Evolutionary conservation across 2,888 invertebrate genomes (phyloP).

Genomic region (Polyommatus icarus): DNA sequence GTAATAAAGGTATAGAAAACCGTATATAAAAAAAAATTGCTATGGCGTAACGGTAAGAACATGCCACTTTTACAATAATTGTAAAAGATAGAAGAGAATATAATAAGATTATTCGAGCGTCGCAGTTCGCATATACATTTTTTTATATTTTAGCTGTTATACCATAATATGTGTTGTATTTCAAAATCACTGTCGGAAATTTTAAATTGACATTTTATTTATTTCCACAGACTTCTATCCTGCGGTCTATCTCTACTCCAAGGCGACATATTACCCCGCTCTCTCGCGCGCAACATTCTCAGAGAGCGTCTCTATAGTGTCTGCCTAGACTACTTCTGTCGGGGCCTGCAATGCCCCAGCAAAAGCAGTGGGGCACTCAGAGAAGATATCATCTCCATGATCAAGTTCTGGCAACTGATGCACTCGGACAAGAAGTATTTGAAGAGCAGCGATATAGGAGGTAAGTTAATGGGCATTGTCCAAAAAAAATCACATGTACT

Average conservation of each 20-base stretch:
- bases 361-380: slow-evolving; percentile 88
- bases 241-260: slow-evolving; percentile 96
- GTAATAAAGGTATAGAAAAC: no score
- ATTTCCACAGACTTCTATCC: slow-evolving; percentile 84
- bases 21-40: no score
- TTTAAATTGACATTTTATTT: not conserved
- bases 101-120: no score
- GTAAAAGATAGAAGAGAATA: no score
- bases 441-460: slow-evolving; percentile 90
- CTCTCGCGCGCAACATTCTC: slow-evolving; percentile 93
- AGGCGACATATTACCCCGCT: slow-evolving; percentile 93
- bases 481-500: no score
- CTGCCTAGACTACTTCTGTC: slow-evolving; percentile 97
- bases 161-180: no score
- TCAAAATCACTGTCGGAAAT: no score
- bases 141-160: not conserved
- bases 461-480: no score
- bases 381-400: slow-evolving; percentile 93
- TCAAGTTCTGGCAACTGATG: slow-evolving; percentile 98
- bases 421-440: slow-evolving; percentile 96
- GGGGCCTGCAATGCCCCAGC: slow-evolving; percentile 92
- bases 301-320: slow-evolving; percentile 97
- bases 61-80: no score
- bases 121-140: no score
- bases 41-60: no score